Base-by-base conservation (phyloP, 2,888 invertebrate genomes). In the Acleris sparsana region DNA sequence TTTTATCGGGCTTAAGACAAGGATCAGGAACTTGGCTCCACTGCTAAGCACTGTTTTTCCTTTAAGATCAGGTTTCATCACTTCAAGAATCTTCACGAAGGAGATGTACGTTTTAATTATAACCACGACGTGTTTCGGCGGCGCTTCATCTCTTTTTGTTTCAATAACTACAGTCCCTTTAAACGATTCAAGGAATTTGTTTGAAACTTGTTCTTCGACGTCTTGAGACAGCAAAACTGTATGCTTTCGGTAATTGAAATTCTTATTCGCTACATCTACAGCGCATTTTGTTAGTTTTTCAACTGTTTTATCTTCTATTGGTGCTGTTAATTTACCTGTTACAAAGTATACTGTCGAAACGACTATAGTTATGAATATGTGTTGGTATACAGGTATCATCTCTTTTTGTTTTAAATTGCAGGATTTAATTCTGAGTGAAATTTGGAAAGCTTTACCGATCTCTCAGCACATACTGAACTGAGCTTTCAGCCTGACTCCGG, bases 131-230 rank as follows among this genome's bases (percentile, higher is more conserved):
- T 89, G 88, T 20, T 77, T 82, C 0, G 80, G 76, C 4, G 77
- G 73, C 2, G 69, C 69, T 49, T 70, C 74, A n/a, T 79, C 76
- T 60, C 68, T 74, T 69, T 83, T 82, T 3, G 73, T 77, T 63
- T 84, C 84, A 43, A 86, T 77, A 2, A 80, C 76, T 13, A 87
- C 81, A 2, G 80, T 77, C 5, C 89, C 88, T 69, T 84, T 73
- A 59, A 80, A 89, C 2, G 67, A 63, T 61, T 74, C 74, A 6
- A 89, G 63, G 60, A 88, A 88, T 39, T 71, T 72, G 53, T 81
- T 77, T 0, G 83, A 73, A 2, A 80, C 63, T 11, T 56, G 65
- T n/a, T 73, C 73, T 29, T 84, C 80, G 0, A 85, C 79, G 68
- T 86, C 84, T 60, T 77, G 80, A 11, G 77, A 76, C 7, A 85